phyloP scores from a whole-genome alignment of 2,113 vertebrate species.

The Murina feae region DNA sequence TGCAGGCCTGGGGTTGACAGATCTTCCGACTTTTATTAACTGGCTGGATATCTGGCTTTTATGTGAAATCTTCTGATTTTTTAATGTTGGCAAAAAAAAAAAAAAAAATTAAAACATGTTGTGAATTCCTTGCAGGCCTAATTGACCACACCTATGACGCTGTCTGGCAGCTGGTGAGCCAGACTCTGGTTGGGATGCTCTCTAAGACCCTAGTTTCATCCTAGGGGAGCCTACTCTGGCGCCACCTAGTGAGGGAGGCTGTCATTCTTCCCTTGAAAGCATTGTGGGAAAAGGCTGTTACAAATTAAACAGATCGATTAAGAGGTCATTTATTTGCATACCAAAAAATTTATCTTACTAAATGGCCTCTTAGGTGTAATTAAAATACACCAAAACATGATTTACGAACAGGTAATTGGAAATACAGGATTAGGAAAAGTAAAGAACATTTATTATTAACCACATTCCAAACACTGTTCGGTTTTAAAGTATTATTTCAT shows the following conservation, averaged over 20 bases:
- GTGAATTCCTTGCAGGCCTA: background rate
- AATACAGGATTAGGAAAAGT: background rate
- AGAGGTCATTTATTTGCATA: background rate
- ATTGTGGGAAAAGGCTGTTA: background rate
- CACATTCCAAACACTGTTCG: background rate
- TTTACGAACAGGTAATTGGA: background rate
- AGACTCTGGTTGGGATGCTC: background rate
- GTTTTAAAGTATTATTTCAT: background rate
- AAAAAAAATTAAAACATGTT: background rate
- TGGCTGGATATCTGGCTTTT: background rate
- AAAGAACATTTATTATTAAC: background rate
- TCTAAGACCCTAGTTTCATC: background rate
- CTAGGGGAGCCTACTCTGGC: background rate
- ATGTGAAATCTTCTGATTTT: background rate
- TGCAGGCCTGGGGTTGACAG: background rate
- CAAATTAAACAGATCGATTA: background rate
- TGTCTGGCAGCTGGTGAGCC: background rate
- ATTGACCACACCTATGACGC: background rate
- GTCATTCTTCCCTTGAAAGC: background rate
- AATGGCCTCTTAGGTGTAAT: background rate
- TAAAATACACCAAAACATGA: background rate
- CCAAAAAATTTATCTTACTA: background rate
- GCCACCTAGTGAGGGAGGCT: background rate
- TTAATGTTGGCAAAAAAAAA: background rate
- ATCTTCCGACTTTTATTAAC: background rate